Evolutionary conservation across 2,113 vertebrate species (phyloP).

Genomic region (Calidris pygmaea): DNA sequence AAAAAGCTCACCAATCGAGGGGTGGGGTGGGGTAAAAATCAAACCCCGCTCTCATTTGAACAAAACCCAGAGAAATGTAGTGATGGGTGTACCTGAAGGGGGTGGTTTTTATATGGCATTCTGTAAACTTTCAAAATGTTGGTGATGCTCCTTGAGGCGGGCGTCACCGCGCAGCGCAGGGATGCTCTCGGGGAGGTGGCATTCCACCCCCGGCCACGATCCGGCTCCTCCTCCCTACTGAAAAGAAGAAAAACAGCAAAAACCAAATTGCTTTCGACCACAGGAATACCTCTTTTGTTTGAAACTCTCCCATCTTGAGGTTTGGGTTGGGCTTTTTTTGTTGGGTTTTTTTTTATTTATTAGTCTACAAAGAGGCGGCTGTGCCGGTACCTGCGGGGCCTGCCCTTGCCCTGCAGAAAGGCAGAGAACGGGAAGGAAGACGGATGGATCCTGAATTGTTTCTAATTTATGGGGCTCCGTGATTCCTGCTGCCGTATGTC

Average conservation of each 20-base stretch:
- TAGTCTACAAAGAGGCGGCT: background rate
- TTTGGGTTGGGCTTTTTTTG: background rate
- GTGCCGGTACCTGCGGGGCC: background rate
- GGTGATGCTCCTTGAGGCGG: background rate
- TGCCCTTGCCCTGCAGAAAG: slow-evolving; percentile 20
- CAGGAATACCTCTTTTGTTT: background rate
- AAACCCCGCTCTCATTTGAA: background rate
- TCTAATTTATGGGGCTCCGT: slow-evolving; percentile 47
- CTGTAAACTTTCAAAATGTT: background rate
- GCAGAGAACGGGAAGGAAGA: background rate
- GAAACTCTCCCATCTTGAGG: background rate
- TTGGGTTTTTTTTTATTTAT: background rate
- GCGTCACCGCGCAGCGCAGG: accelerated
- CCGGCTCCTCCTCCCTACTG: accelerated
- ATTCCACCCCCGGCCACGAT: accelerated
- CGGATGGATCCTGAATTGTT: slow-evolving; percentile 36
- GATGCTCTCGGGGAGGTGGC: accelerated
- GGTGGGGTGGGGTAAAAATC: accelerated
- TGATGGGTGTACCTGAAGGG: background rate
- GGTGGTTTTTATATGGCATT: background rate
- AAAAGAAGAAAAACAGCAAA: background rate
- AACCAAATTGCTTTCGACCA: background rate
- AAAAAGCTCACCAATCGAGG: accelerated
- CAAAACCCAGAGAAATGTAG: background rate
- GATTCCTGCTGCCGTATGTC: slow-evolving; percentile 26